These are phyloP conservation scores for Calidris pygmaea DNA, from an alignment of 2,113 vertebrate species.

Conservation along the genomic window DNA sequence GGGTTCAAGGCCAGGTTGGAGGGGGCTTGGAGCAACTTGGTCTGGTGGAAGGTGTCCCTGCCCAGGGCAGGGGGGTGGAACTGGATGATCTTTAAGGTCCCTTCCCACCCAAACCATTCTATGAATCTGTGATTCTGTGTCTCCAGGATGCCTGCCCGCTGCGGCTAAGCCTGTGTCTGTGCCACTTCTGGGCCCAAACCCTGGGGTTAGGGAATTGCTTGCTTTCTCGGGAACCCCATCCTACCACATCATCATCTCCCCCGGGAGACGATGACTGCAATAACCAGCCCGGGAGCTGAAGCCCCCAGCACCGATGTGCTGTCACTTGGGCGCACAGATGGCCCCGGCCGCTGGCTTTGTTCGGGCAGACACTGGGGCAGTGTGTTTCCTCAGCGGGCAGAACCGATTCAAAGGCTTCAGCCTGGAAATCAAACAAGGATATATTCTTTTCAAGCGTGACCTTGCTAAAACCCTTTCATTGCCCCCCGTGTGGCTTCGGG, in stretches of 20 bases:
- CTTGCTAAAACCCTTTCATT: background rate
- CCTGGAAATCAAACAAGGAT: slow-evolving; percentile 29
- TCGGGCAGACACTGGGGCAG: background rate
- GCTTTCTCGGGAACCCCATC: background rate
- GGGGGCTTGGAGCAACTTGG: too few species aligned
- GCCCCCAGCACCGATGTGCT: background rate
- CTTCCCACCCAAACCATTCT: too few species aligned
- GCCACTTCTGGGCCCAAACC: background rate
- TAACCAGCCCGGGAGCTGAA: rapidly evolving
- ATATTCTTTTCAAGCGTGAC: slow-evolving; percentile 3
- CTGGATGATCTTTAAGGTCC: too few species aligned
- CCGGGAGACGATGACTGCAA: background rate
- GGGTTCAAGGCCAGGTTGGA: too few species aligned
- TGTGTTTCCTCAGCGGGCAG: slow-evolving; percentile 21
- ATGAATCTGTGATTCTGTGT: too few species aligned
- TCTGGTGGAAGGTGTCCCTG: too few species aligned
- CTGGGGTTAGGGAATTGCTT: rapidly evolving
- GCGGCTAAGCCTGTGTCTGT: rapidly evolving
- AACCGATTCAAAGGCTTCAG: slow-evolving; percentile 15
- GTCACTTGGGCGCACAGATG: background rate
- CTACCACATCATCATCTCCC: background rate
- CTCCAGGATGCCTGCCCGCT: background rate
- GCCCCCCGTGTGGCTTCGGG: background rate
- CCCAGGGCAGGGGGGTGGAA: too few species aligned
- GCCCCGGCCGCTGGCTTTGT: background rate